Evolutionary conservation across 2,113 vertebrate species (phyloP), one percentile per base, ranked within the genome.

Genomic region (Geothlypis trichas): DNA sequence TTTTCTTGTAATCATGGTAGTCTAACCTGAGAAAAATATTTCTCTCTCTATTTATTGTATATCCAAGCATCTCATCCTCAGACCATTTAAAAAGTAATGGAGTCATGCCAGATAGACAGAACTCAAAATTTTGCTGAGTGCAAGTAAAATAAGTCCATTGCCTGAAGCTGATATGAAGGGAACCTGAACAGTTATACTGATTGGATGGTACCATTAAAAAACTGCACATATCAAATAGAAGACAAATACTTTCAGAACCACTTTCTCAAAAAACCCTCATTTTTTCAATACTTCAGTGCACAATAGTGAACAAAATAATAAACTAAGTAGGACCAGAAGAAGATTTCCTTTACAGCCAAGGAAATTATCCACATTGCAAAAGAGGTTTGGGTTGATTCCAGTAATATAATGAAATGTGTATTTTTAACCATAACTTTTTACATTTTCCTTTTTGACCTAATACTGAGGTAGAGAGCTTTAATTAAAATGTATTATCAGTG

Each of bases 401-500:
- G 39, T 39, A 69, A 93, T 65, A 87, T 74, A 88, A 46, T 74
- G 55, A 49, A 97, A 94, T 61, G 55, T 58, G 23, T 14, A 30
- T 52, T 96, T 94, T 95, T 93, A 77, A 33, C 33, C 44, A 23
- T 74, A 15, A 37, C 33, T 55, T 82, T 93, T 77, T 94, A 41
- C 41, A n/a, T 92, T 42, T 77, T 90, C 65, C 13, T 11, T 91
- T 42, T 82, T 86, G 47, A 84, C 72, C 76, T 55, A 73, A 82
- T 52, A 75, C 17, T 73, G 26, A 76, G 31, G 17, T 67, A 12
- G 58, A 44, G 26, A 82, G 17, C 13, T 90, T 93, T 85, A 83
- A 82, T 87, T 91, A 93, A 96, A 87, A 61, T 58, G 24, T 89
- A 62, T 84, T 91, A 11, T 80, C 59, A 90, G 26, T 71, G 39